Conservation (phyloP, 1,140 invertebrate genomes). For the Nephotettix cincticeps region DNA sequence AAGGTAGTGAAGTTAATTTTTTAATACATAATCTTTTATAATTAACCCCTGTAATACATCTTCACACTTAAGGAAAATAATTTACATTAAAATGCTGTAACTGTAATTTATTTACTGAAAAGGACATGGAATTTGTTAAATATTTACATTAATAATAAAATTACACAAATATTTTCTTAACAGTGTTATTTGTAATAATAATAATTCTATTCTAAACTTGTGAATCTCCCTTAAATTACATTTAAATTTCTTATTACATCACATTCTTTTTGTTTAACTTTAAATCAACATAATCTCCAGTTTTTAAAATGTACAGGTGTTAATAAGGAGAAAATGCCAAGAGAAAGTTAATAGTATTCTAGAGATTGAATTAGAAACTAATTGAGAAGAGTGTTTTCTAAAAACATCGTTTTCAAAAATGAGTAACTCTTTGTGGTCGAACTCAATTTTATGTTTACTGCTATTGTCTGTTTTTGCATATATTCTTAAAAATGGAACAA, state of each 20-base stretch:
- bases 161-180: not conserved
- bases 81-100: too few species aligned
- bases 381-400: too few species aligned
- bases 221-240: not conserved
- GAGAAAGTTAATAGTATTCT: not conserved
- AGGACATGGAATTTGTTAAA: not conserved
- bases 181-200: not conserved
- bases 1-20: too few species aligned
- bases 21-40: too few species aligned
- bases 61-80: too few species aligned
- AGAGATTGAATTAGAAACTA: too few species aligned
- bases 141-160: conserved; percentile 6
- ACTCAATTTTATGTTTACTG: too few species aligned
- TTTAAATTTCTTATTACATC: not conserved
- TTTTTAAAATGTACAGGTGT: not conserved
- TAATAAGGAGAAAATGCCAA: not conserved
- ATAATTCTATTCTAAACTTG: not conserved
- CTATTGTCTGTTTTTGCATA: too few species aligned
- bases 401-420: too few species aligned
- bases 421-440: too few species aligned
- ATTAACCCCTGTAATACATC: too few species aligned
- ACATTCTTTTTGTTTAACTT: not conserved
- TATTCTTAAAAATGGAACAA: too few species aligned
- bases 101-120: conserved; percentile 1
- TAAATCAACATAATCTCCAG: not conserved